Conservation (phyloP, 2,113 vertebrate species). For the Cairina moschata region DNA sequence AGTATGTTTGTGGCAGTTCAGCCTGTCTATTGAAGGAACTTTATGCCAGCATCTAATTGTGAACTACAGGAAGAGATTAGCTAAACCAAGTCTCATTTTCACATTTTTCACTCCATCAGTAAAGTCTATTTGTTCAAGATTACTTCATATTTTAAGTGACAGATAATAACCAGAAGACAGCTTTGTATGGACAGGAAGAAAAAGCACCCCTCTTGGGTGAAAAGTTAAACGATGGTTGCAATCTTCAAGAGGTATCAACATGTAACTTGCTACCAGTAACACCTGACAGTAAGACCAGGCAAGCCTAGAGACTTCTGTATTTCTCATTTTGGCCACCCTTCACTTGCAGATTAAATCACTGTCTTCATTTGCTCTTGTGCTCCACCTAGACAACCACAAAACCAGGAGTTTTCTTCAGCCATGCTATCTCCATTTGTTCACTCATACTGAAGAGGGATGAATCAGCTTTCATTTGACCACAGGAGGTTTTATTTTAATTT, state of each 20-base stretch:
- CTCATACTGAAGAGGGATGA: background rate
- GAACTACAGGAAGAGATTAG: background rate
- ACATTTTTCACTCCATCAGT: background rate
- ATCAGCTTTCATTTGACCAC: background rate
- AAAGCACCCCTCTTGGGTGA: background rate
- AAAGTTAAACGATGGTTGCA: background rate
- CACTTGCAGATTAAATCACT: background rate
- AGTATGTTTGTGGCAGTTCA: background rate
- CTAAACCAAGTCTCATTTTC: background rate
- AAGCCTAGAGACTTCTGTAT: background rate
- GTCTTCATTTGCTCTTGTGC: background rate
- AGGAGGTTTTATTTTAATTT: background rate
- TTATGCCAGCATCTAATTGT: background rate
- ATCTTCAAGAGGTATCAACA: background rate
- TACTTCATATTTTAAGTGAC: background rate
- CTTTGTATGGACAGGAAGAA: background rate
- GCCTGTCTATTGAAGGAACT: background rate
- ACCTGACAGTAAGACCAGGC: background rate
- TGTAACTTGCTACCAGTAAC: background rate
- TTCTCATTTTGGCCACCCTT: background rate
- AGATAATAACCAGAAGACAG: background rate
- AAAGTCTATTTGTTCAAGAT: background rate
- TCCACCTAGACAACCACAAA: background rate
- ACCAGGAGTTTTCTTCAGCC: background rate
- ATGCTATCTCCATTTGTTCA: background rate